Evolutionary conservation across 2,888 invertebrate species (phyloP), one percentile per base, ranked within the genome.

Genomic region (Drosophila prostipennis): DNA sequence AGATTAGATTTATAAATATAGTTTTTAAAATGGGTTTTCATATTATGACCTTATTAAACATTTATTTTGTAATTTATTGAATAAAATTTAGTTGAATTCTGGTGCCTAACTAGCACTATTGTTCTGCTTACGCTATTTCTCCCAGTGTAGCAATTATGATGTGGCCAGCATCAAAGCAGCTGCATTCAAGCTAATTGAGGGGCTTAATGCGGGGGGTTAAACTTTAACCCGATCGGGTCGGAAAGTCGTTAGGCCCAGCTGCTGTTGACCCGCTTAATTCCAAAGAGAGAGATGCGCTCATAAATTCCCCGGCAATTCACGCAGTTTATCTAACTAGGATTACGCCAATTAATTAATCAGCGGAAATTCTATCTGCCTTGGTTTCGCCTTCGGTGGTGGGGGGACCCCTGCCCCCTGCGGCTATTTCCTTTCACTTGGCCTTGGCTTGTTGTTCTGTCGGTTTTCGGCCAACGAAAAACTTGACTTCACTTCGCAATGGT

Each of bases 281-380:
- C 53, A 23, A 26, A 6, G 55, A 51, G 14, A 45, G 32, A 57
- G 37, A 13, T 3, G 43, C 49, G 46, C 26, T 53, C 78, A 68
- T 67, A 71, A 74, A 71, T 72, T 81, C 42, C 42, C 4, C 52
- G 64, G 48, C 83, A 58, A 69, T 64, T 86, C 69, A 67, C 72
- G 74, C 55, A 80, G 73, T 58, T 86, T 82, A 86, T 76, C 78
- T 76, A 69, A 57, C 72, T 54, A 65, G 77, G 72, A 78, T 74
- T 74, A 78, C 59, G 78, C 63, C 79, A 78, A 84, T 87, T 78
- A 87, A 81, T 87, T 87, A 71, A 74, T 80, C 78, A 67, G 52
- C 42, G 56, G 43, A 70, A 60, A 79, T 60, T 53, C 52, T 63
- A 71, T 72, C 72, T 51, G 39, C 29, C 46, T 19, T 1, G 61